These are phyloP conservation scores for Tipula lateralis DNA, from an alignment of 2,888 invertebrate genomes.

Conservation along the genomic window DNA sequence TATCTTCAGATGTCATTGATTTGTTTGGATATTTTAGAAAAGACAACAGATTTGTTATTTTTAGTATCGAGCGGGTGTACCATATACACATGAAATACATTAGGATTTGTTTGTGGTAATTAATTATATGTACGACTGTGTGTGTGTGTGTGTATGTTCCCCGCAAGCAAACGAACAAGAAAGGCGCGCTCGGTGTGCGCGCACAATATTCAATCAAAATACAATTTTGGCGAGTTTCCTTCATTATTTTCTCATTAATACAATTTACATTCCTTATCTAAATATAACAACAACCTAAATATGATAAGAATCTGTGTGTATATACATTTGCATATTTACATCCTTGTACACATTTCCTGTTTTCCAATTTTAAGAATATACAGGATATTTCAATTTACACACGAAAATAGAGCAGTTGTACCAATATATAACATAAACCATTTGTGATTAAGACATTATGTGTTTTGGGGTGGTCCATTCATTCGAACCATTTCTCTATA, in stretches of 20 bases:
- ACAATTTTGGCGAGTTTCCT: background rate
- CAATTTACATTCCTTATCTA: background rate
- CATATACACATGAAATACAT: constrained; percentile 5
- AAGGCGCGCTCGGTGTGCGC: background rate
- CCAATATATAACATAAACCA: background rate
- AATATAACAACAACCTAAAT: background rate
- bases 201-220: background rate
- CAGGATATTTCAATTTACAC: constrained; percentile 11
- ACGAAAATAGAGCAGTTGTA: background rate
- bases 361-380: background rate
- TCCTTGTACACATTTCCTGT: background rate
- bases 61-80: background rate
- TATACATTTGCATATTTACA: background rate
- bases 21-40: background rate
- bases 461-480: background rate
- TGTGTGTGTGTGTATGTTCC: no score
- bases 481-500: background rate
- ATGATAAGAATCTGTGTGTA: background rate
- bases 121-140: no score
- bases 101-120: background rate
- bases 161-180: background rate
- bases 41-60: constrained; percentile 24
- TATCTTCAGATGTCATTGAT: constrained; percentile 11
- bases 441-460: background rate
- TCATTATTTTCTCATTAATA: constrained; percentile 20